These are phyloP conservation scores for Cassiopea xamachana DNA, from an alignment of 30 jellyfish, hydroid and myxozoan genomes.

Conservation along the genomic window DNA sequence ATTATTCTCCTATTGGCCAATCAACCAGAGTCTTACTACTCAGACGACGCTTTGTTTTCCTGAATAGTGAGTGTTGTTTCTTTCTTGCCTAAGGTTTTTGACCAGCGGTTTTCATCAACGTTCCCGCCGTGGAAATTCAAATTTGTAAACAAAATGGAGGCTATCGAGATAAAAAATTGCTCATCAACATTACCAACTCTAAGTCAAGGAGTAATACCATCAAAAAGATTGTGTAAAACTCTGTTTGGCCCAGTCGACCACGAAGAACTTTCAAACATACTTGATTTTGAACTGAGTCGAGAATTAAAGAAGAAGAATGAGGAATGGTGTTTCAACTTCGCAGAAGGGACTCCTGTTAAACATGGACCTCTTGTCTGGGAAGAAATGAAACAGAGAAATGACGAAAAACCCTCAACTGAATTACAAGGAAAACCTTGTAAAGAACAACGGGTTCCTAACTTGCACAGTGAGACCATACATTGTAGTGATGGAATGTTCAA, in stretches of 20 bases:
- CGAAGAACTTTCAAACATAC: conserved; percentile 37
- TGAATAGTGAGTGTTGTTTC: not conserved
- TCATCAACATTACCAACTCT: conserved; percentile 38
- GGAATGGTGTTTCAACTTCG: conserved; percentile 66
- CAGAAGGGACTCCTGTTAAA: conserved; percentile 52
- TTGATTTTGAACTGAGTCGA: conserved; percentile 26
- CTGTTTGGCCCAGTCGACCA: conserved; percentile 75
- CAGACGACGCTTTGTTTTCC: too few relatives aligned
- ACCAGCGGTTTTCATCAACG: conserved; percentile 74
- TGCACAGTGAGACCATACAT: conserved; percentile 26
- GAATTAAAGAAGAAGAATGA: conserved; percentile 39
- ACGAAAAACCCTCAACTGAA: conserved; percentile 5
- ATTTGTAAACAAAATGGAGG: conserved; percentile 76
- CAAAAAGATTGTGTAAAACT: conserved; percentile 51
- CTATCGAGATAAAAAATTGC: conserved; percentile 33
- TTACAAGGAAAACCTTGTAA: conserved; percentile 10
- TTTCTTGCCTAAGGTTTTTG: not conserved
- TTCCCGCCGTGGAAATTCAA: conserved; percentile 78
- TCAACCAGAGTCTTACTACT: too few relatives aligned
- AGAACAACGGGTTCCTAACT: conserved; percentile 58
- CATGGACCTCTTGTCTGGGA: conserved; percentile 59
- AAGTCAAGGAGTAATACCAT: conserved; percentile 28
- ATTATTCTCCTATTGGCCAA: too few relatives aligned
- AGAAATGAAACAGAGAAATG: conserved; percentile 15
- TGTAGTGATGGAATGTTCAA: conserved; percentile 3